Conservation (phyloP, 1,140 invertebrate species). For the Eubasilissa regina region DNA sequence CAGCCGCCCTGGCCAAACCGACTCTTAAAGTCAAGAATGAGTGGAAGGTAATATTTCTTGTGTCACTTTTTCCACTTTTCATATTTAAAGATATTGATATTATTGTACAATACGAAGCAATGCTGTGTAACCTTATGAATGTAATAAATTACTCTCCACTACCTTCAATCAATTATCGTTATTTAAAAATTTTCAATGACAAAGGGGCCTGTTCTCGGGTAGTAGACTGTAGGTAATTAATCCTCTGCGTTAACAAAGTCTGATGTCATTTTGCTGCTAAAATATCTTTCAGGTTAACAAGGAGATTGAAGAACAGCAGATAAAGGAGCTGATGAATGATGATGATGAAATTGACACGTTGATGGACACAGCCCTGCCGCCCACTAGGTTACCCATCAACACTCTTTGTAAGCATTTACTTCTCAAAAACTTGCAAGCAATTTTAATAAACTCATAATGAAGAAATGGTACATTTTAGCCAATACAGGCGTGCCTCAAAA, state of each 20-base stretch:
- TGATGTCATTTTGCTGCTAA: neutral
- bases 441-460: no score
- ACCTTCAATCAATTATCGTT: no score
- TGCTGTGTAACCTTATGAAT: no score
- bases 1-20: conserved; percentile 63
- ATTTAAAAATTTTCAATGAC: no score
- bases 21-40: conserved; percentile 68
- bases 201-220: no score
- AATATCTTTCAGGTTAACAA: conserved; percentile 47
- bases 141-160: no score
- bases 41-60: conserved; percentile 62
- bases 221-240: no score
- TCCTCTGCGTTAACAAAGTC: no score
- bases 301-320: conserved; percentile 52
- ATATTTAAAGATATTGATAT: no score
- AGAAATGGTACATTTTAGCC: no score
- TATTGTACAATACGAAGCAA: no score
- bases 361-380: conserved; percentile 35
- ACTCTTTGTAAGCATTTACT: conserved; percentile 12
- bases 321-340: conserved; percentile 51
- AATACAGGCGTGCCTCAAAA: no score
- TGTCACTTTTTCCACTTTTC: neutral
- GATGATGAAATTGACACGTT: conserved; percentile 47
- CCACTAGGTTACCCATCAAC: conserved; percentile 50
- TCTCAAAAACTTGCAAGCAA: neutral